phyloP scores from a whole-genome alignment of 2,888 invertebrate genomes.

The Andrena haemorrhoa region DNA sequence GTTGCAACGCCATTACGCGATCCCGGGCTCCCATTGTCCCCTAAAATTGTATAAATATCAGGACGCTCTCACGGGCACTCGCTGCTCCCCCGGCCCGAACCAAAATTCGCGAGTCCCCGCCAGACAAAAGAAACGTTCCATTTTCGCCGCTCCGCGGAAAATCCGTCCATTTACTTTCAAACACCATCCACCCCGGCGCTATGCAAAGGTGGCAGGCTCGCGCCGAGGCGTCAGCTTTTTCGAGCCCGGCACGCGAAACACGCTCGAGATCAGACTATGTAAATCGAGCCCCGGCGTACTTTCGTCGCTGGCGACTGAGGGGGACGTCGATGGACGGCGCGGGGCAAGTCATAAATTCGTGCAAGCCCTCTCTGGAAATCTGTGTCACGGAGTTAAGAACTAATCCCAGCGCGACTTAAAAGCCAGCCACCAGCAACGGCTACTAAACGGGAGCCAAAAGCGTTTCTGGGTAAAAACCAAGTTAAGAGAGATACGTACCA shows the following conservation, averaged over 20 bases:
- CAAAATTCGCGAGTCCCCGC: slow-evolving; percentile 32
- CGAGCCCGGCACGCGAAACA: neutral
- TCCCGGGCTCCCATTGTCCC: slow-evolving; percentile 15
- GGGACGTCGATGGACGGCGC: slow-evolving; percentile 3
- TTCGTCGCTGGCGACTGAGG: neutral
- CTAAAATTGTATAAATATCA: slow-evolving; percentile 27
- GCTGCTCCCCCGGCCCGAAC: slow-evolving; percentile 5
- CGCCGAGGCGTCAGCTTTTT: neutral
- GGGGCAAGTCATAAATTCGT: slow-evolving; percentile 55
- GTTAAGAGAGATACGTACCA: slow-evolving; percentile 34
- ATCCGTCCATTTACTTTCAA: slow-evolving; percentile 11
- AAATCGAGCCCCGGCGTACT: slow-evolving; percentile 17
- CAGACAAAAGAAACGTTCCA: slow-evolving; percentile 25
- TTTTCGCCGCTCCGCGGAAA: slow-evolving; percentile 25
- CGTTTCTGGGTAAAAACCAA: slow-evolving; percentile 49
- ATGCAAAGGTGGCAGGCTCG: neutral
- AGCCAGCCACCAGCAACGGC: slow-evolving; percentile 13
- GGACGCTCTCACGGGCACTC: slow-evolving; percentile 15
- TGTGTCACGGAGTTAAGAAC: slow-evolving; percentile 63
- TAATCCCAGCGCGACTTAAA: slow-evolving; percentile 51
- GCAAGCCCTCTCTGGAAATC: slow-evolving; percentile 46
- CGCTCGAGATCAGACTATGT: slow-evolving; percentile 29
- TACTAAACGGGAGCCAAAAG: slow-evolving; percentile 44
- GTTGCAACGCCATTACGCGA: slow-evolving; percentile 13
- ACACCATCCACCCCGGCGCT: neutral